Base-by-base conservation (phyloP, 2,113 vertebrate species). In the Austrofundulus limnaeus region DNA sequence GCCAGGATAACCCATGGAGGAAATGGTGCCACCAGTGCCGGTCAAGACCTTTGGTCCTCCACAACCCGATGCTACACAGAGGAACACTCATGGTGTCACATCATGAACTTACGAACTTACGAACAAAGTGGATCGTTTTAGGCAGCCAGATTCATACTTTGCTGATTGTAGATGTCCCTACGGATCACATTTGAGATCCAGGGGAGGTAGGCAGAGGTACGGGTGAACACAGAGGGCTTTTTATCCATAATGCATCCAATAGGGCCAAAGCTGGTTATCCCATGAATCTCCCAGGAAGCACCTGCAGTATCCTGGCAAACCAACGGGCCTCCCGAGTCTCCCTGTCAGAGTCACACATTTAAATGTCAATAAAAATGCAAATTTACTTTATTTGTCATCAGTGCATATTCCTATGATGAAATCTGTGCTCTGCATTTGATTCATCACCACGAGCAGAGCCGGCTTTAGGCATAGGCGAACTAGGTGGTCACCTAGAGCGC, bases 181-280 rank as follows among this genome's bases (percentile, higher is more conserved):
- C 85, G 90, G 19, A 93, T 84, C 53, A 89, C 60, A 25, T 89
- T 82, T n/a, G 82, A 37, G 11, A 92, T 92, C 92, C 92, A 93
- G 16, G 87, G 80, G 38, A 90, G 25, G 80, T 92, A 92, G 20
- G 89, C 88, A 21, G 91, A 94, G 19, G 67, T 57, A 28, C 89
- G 90, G 17, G 90, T 93, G 76, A 93, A 93, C 50, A 93, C 90
- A 0, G 90, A 92, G 23, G 92, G 91, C 66, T 93, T 93, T 78
- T 92, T 93, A 66, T 93, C 63, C 91, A 92, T 89, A 15, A 92
- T 87, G 50, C 92, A 94, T 37, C 92, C 90, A 12, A 92, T 75
- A 15, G 90, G 89, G 11, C 92, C 91, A n/a, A 94, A 93, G 78
- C 92, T 92, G 58, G 91, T 93, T 60, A 93, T 92, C 23, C 91